phyloP scores from a whole-genome alignment of 2,797 vertebrate genomes.

The Serranus cabrilla region DNA sequence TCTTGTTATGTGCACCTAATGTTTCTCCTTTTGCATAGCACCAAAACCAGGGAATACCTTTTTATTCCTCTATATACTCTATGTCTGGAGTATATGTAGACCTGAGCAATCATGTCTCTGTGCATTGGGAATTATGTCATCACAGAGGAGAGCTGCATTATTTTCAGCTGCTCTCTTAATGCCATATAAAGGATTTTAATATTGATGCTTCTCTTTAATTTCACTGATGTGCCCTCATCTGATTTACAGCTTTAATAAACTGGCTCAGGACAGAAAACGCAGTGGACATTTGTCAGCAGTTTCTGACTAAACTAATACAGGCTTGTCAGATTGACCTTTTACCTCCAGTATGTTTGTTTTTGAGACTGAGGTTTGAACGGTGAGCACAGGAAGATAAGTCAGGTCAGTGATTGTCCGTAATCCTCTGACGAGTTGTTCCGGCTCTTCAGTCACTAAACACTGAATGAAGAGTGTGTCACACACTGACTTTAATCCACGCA shows the following conservation, averaged over 20 bases:
- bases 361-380: not conserved
- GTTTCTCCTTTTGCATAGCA: too few species aligned
- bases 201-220: constrained; percentile 69
- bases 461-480: constrained; percentile 33
- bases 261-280: constrained; percentile 23
- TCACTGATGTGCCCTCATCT: constrained; percentile 70
- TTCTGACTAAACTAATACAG: not conserved
- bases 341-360: not conserved
- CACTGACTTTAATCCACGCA: constrained; percentile 49
- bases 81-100: too few species aligned
- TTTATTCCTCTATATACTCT: too few species aligned
- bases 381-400: constrained; percentile 26
- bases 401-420: constrained; percentile 37
- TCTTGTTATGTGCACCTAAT: too few species aligned
- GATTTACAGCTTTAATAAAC: constrained; percentile 72
- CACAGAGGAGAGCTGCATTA: constrained; percentile 61
- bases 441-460: constrained; percentile 30
- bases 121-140: constrained; percentile 66
- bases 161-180: constrained; percentile 72
- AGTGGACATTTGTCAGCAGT: constrained; percentile 43
- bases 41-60: too few species aligned
- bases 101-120: constrained; percentile 46
- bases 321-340: not conserved
- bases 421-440: constrained; percentile 38
- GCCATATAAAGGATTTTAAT: constrained; percentile 70